Percentiles rank a stretch among this genome's conserved stretches.
phyloP scores from a whole-genome alignment of 2,113 vertebrate species.

The Myiagra hebetior region DNA sequence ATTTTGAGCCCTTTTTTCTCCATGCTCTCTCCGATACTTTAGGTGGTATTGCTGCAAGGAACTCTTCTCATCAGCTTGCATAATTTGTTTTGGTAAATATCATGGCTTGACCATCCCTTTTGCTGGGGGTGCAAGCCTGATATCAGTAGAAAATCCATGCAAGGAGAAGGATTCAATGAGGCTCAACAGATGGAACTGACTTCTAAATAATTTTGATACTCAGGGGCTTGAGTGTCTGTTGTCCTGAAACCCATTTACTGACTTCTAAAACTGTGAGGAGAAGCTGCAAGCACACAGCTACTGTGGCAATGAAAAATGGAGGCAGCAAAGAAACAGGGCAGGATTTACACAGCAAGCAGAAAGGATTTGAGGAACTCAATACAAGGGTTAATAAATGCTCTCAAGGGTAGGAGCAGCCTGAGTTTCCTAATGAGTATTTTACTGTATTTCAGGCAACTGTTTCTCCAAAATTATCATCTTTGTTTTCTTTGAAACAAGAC shows the following conservation, averaged over 20 bases:
- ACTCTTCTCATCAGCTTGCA: neutral
- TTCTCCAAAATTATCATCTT: neutral
- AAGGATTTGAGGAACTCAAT: neutral
- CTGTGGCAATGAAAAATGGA: neutral
- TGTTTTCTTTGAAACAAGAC: conserved; percentile 4
- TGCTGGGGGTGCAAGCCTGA: neutral
- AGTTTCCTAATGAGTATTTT: neutral
- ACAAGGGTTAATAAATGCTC: neutral
- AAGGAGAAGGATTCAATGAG: neutral
- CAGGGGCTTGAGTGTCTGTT: neutral
- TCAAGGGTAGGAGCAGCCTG: neutral
- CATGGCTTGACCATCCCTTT: neutral
- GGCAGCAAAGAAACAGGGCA: neutral
- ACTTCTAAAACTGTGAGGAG: neutral
- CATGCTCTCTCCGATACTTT: neutral
- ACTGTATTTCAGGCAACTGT: neutral
- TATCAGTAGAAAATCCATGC: neutral
- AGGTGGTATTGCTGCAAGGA: neutral
- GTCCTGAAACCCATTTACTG: neutral
- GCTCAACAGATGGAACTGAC: neutral
- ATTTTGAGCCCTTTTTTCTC: neutral
- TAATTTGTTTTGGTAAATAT: neutral
- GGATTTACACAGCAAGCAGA: neutral
- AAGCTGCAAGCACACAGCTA: neutral
- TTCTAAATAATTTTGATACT: neutral